phyloP scores from a whole-genome alignment of 2,113 vertebrate genomes.

The Orycteropus afer region DNA sequence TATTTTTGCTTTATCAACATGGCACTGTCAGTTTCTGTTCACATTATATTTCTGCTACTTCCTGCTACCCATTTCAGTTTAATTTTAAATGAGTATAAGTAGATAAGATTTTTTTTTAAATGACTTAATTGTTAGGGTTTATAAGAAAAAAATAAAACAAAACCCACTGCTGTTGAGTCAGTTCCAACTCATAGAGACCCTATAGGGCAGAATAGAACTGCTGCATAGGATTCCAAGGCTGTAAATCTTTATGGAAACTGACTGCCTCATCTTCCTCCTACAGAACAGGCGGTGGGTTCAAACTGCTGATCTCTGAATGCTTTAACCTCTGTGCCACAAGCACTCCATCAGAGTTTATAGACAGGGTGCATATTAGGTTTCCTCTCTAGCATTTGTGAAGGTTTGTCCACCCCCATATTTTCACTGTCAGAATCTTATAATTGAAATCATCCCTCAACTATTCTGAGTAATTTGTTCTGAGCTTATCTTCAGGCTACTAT shows the following conservation, averaged over 20 bases:
- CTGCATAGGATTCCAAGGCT: too few relatives aligned
- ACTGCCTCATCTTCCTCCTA: too few relatives aligned
- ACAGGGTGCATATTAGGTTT: conserved; percentile 34
- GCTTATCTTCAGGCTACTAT: conserved; percentile 8
- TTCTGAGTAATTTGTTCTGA: conserved; percentile 19
- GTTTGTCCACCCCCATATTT: conserved; percentile 31
- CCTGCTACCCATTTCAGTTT: neutral
- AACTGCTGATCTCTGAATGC: too few relatives aligned
- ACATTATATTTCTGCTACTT: neutral
- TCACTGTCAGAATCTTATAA: neutral
- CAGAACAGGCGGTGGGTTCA: too few relatives aligned
- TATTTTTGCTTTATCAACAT: neutral
- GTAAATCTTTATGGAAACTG: too few relatives aligned
- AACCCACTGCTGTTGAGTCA: too few relatives aligned
- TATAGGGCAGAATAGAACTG: too few relatives aligned
- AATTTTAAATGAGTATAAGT: conserved; percentile 15
- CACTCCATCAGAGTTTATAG: too few relatives aligned
- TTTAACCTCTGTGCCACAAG: too few relatives aligned
- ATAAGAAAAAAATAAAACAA: too few relatives aligned
- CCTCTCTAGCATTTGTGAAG: neutral
- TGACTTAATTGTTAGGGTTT: conserved; percentile 5
- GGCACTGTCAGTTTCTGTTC: neutral
- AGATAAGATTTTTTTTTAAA: neutral
- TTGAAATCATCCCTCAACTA: neutral
- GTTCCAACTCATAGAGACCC: too few relatives aligned